Conservation (phyloP, 2,113 vertebrate species). For the Ancistrus triradiatus region DNA sequence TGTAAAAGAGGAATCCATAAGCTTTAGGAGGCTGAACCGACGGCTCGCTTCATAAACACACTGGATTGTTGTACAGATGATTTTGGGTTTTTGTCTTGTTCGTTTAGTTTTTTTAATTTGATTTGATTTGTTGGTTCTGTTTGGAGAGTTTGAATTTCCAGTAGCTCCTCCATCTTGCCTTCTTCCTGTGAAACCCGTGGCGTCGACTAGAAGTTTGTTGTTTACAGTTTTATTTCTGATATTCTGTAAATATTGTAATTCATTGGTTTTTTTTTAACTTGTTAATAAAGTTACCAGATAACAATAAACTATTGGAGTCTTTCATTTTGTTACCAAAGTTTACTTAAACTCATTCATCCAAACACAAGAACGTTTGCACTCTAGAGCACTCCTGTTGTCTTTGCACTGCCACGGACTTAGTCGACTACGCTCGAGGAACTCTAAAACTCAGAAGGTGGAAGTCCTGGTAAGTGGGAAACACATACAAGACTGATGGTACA, state of each 20-base stretch:
- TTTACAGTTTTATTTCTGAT: constrained; percentile 98
- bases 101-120: constrained; percentile 28
- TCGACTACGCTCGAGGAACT: too few relatives aligned
- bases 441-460: too few relatives aligned
- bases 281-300: constrained; percentile 99
- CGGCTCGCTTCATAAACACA: constrained; percentile 58
- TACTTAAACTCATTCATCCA: too few relatives aligned
- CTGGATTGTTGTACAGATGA: constrained; percentile 75
- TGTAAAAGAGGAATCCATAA: constrained; percentile 55
- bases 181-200: constrained; percentile 73
- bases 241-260: constrained; percentile 99
- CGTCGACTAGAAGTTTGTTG: constrained; percentile 84
- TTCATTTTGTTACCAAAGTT: too few relatives aligned
- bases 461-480: too few relatives aligned
- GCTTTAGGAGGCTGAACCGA: constrained; percentile 56
- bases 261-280: constrained; percentile 99
- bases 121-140: constrained; percentile 48
- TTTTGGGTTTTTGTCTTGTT: constrained; percentile 21
- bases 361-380: too few relatives aligned
- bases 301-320: too few relatives aligned
- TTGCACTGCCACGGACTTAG: too few relatives aligned
- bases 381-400: too few relatives aligned
- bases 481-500: too few relatives aligned
- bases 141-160: constrained; percentile 61
- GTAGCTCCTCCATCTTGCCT: constrained; percentile 70